These are phyloP conservation scores for Eubasilissa regina DNA, from an alignment of 1,140 invertebrate genomes.

Conservation along the genomic window DNA sequence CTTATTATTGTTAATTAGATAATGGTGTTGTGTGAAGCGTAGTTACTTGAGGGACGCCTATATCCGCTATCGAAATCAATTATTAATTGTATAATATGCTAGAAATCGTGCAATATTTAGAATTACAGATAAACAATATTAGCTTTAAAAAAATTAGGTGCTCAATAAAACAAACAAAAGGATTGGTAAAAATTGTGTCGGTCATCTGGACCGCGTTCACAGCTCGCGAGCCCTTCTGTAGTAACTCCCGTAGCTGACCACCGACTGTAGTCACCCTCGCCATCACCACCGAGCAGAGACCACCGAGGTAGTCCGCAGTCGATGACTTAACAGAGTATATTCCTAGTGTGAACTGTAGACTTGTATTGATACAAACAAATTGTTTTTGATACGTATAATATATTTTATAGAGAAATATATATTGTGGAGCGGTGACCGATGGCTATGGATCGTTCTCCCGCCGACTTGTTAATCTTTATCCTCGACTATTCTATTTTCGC, in stretches of 20 bases:
- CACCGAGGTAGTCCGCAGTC: constrained; percentile 5
- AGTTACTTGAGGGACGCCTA: constrained; percentile 35
- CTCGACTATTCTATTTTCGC: constrained; percentile 59
- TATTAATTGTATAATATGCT: constrained; percentile 57
- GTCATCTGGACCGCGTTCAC: background rate
- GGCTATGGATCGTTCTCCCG: too few species aligned
- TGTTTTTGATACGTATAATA: constrained; percentile 60
- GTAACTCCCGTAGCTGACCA: background rate
- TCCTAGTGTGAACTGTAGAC: constrained; percentile 55
- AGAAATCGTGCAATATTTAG: constrained; percentile 60
- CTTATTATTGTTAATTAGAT: constrained; percentile 24
- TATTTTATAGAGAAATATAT: constrained; percentile 61
- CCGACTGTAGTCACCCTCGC: constrained; percentile 1
- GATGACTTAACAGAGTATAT: constrained; percentile 51
- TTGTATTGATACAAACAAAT: constrained; percentile 53
- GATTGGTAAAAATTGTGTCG: background rate
- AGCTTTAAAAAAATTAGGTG: constrained; percentile 61
- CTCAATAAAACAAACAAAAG: constrained; percentile 55
- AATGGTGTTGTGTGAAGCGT: constrained; percentile 23
- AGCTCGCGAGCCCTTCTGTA: constrained; percentile 5
- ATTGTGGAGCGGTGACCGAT: constrained; percentile 42
- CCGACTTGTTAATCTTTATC: constrained; percentile 53
- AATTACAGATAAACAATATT: constrained; percentile 59
- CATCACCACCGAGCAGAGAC: background rate
- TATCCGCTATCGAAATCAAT: constrained; percentile 53